Conservation (phyloP, 2,888 invertebrate species). For the Conomelus anceps region DNA sequence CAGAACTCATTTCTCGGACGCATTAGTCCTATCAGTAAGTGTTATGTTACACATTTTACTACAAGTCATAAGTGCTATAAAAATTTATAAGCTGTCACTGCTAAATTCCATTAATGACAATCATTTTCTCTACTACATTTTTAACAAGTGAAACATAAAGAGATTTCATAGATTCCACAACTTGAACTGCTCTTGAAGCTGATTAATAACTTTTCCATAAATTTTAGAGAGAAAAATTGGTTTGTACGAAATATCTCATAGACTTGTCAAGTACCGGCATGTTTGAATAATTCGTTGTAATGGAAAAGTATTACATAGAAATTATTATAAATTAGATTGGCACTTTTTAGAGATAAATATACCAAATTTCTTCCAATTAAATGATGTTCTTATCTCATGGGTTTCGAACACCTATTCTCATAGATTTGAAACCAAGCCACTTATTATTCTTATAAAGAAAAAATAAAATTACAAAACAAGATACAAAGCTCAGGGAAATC, state of each 20-base stretch:
- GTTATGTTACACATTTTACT: background rate
- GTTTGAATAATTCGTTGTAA: background rate
- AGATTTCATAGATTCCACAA: background rate
- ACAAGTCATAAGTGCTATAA: background rate
- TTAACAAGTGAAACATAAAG: background rate
- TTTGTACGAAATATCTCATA: too few relatives aligned
- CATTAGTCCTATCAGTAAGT: background rate
- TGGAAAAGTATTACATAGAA: background rate
- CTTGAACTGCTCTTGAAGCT: background rate
- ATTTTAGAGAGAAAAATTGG: background rate
- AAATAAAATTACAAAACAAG: background rate
- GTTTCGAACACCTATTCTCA: background rate
- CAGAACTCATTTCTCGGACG: background rate
- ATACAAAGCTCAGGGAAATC: constrained; percentile 4
- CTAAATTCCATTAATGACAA: background rate
- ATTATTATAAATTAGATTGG: background rate
- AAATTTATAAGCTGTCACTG: background rate
- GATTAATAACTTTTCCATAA: background rate
- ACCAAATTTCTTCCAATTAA: background rate
- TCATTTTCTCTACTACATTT: background rate
- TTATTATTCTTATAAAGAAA: background rate
- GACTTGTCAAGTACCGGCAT: too few relatives aligned
- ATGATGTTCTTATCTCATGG: too few relatives aligned
- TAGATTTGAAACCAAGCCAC: background rate
- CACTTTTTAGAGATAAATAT: background rate